phyloP scores from a whole-genome alignment of 2,888 invertebrate genomes.

The Acrocyrtus sp. region DNA sequence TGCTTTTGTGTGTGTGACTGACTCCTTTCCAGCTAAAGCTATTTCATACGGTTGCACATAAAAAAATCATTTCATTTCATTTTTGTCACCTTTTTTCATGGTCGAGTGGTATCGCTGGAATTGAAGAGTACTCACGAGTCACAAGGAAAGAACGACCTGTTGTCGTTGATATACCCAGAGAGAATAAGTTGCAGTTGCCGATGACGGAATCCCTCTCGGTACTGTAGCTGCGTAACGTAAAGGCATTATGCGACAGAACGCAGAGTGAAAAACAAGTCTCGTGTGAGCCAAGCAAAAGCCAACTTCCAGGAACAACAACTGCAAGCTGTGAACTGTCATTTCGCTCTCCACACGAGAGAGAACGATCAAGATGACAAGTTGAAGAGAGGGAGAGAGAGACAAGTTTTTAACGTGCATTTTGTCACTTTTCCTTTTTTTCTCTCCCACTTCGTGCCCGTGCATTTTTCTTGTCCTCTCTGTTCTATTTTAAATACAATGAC shows the following conservation, averaged over 20 bases:
- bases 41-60: neutral
- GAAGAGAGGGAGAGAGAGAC: too few species aligned
- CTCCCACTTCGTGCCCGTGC: too few species aligned
- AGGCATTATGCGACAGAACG: too few species aligned
- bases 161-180: neutral
- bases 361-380: neutral
- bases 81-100: neutral
- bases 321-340: neutral
- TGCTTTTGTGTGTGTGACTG: neutral
- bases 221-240: too few species aligned
- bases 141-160: neutral
- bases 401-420: too few species aligned
- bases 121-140: too few species aligned
- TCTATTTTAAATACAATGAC: neutral
- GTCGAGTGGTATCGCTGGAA: neutral
- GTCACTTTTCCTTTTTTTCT: neutral
- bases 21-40: neutral
- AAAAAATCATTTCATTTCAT: too few species aligned
- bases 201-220: neutral
- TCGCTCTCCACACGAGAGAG: neutral
- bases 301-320: neutral
- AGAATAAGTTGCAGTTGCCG: too few species aligned
- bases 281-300: too few species aligned
- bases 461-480: too few species aligned
- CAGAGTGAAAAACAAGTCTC: neutral